Percentiles rank a stretch among this genome's conserved stretches.
These are phyloP conservation scores for Gymnodraco acuticeps DNA, from an alignment of 2,797 vertebrate genomes.

Conservation along the genomic window DNA sequence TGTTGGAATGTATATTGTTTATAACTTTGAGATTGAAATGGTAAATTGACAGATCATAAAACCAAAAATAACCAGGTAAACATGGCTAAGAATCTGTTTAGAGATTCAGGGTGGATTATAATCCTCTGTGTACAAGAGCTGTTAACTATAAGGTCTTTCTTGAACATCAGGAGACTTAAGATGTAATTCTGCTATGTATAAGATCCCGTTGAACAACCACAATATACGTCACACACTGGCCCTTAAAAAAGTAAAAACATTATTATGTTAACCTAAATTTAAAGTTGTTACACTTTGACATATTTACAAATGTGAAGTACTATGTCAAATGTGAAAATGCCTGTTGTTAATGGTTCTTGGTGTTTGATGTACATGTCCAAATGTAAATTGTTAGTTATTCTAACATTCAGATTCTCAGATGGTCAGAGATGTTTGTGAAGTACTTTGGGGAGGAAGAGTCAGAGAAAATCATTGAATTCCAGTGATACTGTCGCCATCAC, in stretches of 20 bases:
- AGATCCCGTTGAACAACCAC: not conserved
- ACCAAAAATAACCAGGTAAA: not conserved
- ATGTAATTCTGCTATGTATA: not conserved
- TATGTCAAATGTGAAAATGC: not conserved
- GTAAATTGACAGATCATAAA: not conserved
- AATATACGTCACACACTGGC: not conserved
- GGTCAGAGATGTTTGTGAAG: slow-evolving; percentile 21
- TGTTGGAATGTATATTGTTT: not conserved
- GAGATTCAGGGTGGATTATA: not conserved
- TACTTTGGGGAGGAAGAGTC: not conserved
- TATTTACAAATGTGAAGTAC: slow-evolving; percentile 2
- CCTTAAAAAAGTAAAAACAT: slow-evolving; percentile 1
- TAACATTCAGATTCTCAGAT: slow-evolving; percentile 23
- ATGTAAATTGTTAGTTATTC: slow-evolving; percentile 45
- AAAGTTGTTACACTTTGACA: slow-evolving; percentile 9
- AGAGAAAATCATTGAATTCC: not conserved
- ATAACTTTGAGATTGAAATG: not conserved
- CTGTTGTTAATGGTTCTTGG: not conserved
- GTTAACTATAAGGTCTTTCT: not conserved
- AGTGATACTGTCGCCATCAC: not conserved
- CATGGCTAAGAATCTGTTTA: not conserved
- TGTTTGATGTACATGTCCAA: slow-evolving; percentile 15
- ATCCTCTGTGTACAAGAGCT: not conserved
- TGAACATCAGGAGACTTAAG: not conserved
- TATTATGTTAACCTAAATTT: not conserved